Conservation (phyloP, 2,797 vertebrate species). For the Tragopan temminckii region DNA sequence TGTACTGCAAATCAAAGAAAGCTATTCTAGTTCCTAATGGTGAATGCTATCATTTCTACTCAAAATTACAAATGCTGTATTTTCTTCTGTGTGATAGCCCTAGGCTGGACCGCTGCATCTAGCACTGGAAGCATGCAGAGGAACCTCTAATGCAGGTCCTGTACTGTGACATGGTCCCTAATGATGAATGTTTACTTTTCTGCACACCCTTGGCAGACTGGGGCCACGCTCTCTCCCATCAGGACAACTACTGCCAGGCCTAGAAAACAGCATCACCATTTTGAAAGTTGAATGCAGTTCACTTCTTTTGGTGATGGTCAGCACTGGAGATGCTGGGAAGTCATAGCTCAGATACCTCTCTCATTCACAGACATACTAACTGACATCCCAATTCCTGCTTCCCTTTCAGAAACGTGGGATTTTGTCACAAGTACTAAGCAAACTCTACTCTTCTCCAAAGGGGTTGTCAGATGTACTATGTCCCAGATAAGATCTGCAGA, state of each 20-base stretch:
- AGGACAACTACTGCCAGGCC: background rate
- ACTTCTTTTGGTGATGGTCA: background rate
- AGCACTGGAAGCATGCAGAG: background rate
- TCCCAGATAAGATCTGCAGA: background rate
- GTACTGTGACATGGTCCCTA: background rate
- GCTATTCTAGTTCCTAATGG: background rate
- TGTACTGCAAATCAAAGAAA: background rate
- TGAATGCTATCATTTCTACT: background rate
- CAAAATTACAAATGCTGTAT: background rate
- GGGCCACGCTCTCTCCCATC: background rate
- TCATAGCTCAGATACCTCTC: background rate
- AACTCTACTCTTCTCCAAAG: background rate
- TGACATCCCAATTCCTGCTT: background rate
- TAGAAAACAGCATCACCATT: background rate
- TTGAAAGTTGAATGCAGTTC: background rate
- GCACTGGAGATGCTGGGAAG: background rate
- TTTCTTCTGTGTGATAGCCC: background rate
- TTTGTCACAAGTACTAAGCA: background rate
- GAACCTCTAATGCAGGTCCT: background rate
- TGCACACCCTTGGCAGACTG: background rate
- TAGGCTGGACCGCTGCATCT: background rate
- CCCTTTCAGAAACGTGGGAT: background rate
- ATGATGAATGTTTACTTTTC: background rate
- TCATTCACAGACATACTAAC: background rate
- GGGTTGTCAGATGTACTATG: background rate